Evolutionary conservation across 2,797 vertebrate genomes (phyloP), one percentile per base, ranked within the genome.

Genomic region (Melanotaenia parkinsoni): DNA sequence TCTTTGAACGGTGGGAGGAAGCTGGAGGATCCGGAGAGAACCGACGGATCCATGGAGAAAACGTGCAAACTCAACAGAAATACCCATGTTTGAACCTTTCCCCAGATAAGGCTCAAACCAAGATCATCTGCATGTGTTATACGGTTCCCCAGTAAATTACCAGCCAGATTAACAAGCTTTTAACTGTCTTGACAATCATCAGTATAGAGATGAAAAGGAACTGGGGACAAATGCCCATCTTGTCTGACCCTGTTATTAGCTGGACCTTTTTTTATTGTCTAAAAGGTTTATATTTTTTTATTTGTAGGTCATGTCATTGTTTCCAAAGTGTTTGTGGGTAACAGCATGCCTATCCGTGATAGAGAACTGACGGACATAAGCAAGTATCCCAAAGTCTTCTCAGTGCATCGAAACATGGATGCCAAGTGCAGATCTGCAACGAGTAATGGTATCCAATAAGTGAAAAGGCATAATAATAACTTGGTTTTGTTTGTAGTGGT

Each of bases 241-340:
- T 4, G 18, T 4, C 35, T 62, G 30, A 30, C 2, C 33, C 7
- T 10, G 1, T 30, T 70, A 14, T 28, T 30, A 56, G 26, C 4
- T 54, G 0, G 0, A 0, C 26, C 14, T 70, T 64, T 24, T 24
- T 0, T 47, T 24, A 28, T 57, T 54, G 54, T 32, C n/a, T 72
- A 18, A 80, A 72, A 53, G 0, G 64, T 74, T 79, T 69, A 14
- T 75, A 1, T 63, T 77, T 72, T 43, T 72, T 60, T 74, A 14
- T 53, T 28, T 70, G 22, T 65, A 97, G 95, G 94, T 65, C 94
- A 94, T 86, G 77, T 95, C 59, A 88, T 96, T 58, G 81, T 96
- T 87, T 93, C 93, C 75, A 94, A 97, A 89, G 95, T 94, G 80
- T 97, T 95, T 50, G 89, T 97, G 80, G 96, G 95, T 50, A 87